A percentile compares a stretch with the other conserved stretches of the same genome.
Evolutionary conservation across 2,888 invertebrate species (phyloP).

Genomic region (Drosophila birchii): DNA sequence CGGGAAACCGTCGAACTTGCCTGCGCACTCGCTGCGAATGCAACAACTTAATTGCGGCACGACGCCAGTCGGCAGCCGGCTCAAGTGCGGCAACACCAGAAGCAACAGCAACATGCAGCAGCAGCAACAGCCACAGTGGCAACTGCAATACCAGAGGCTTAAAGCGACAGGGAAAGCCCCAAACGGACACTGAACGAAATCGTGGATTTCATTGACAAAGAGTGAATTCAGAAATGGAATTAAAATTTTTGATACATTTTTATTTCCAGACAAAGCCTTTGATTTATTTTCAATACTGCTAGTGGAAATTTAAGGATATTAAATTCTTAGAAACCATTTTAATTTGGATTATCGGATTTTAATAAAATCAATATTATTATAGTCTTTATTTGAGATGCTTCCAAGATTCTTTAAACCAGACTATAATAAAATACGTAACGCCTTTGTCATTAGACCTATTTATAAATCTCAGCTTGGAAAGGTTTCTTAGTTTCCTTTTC

Average conservation of each 20-base stretch:
- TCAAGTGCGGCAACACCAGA: slow-evolving; percentile 38
- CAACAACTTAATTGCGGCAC: slow-evolving; percentile 75
- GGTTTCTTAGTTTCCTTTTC: background rate
- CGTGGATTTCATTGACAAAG: background rate
- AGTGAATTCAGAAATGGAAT: too few relatives aligned
- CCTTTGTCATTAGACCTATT: background rate
- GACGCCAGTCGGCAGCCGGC: slow-evolving; percentile 39
- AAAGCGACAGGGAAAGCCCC: slow-evolving; percentile 12
- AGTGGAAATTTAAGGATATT: background rate
- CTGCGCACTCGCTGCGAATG: slow-evolving; percentile 53
- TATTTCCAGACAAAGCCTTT: background rate
- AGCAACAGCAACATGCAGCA: slow-evolving; percentile 7
- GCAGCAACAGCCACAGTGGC: slow-evolving; percentile 5
- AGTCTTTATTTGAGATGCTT: too few relatives aligned
- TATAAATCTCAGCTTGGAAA: background rate
- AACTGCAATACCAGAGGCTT: slow-evolving; percentile 6
- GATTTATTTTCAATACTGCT: background rate
- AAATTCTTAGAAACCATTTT: too few relatives aligned
- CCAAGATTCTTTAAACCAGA: background rate
- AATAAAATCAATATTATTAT: too few relatives aligned
- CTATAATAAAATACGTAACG: too few relatives aligned
- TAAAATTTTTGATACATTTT: background rate
- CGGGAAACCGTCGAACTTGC: slow-evolving; percentile 52
- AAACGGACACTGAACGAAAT: background rate
- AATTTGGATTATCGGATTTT: too few relatives aligned